phyloP scores from a whole-genome alignment of 2,797 vertebrate genomes.

The Siniperca scherzeri region DNA sequence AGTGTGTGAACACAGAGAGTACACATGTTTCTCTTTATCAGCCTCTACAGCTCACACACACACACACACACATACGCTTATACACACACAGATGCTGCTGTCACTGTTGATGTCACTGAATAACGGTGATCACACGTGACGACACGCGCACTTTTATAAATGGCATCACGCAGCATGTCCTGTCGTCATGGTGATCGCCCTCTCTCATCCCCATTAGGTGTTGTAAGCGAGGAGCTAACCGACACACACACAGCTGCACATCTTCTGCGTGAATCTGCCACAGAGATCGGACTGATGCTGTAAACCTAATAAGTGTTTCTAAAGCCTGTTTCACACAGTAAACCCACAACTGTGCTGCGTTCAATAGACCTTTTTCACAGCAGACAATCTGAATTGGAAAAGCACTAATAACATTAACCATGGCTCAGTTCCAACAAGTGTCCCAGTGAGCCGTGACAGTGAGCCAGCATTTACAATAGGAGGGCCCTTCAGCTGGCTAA shows the following conservation, averaged over 20 bases:
- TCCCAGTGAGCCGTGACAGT: background rate
- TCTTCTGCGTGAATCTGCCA: no score
- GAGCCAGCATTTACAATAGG: background rate
- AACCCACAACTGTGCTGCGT: background rate
- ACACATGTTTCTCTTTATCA: background rate
- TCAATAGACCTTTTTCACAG: background rate
- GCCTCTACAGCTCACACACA: background rate
- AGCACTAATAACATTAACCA: background rate
- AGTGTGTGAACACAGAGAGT: no score
- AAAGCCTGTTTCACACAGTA: background rate
- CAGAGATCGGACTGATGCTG: background rate
- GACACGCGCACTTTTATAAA: constrained; percentile 21
- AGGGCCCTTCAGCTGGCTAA: background rate
- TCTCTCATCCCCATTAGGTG: constrained; percentile 19
- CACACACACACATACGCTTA: background rate
- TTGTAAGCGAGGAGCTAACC: background rate
- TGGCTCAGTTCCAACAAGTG: background rate
- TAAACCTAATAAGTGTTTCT: no score
- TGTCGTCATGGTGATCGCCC: constrained; percentile 54
- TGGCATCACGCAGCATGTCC: constrained; percentile 27
- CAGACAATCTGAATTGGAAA: background rate
- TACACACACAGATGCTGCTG: constrained; percentile 5
- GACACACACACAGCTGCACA: background rate
- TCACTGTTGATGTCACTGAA: constrained; percentile 28
- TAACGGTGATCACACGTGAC: constrained; percentile 10